These are phyloP conservation scores for Panurus biarmicus DNA, from an alignment of 2,113 vertebrate species.

Conservation along the genomic window DNA sequence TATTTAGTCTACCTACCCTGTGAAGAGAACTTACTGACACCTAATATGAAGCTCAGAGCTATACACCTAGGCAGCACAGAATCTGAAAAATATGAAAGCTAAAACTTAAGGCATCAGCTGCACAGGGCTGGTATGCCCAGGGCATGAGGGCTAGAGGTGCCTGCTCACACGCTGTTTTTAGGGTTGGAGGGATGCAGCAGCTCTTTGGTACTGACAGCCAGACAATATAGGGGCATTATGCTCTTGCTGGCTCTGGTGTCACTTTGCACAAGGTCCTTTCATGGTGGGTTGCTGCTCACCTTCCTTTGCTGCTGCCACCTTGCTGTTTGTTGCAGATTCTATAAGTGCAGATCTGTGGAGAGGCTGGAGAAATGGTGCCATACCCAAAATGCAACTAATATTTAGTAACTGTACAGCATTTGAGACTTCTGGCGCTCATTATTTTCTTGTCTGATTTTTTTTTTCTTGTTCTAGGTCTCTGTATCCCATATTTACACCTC, in stretches of 20 bases:
- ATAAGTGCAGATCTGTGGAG: neutral
- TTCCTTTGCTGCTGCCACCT: neutral
- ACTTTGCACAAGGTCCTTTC: neutral
- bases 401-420: neutral
- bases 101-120: neutral
- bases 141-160: neutral
- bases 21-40: neutral
- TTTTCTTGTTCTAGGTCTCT: neutral
- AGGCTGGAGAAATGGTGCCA: neutral
- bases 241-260: neutral
- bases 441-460: neutral
- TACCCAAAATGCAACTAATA: neutral
- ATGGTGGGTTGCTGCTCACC: neutral
- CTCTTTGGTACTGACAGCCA: neutral
- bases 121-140: neutral
- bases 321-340: neutral
- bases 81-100: neutral
- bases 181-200: neutral
- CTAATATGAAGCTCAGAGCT: neutral
- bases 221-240: neutral
- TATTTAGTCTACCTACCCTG: neutral
- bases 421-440: neutral
- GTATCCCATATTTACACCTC: slow-evolving; percentile 40
- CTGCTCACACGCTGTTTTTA: neutral
- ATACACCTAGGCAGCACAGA: neutral